Base-by-base conservation (phyloP, 1,140 invertebrate genomes). In the Cherax quadricarinatus region DNA sequence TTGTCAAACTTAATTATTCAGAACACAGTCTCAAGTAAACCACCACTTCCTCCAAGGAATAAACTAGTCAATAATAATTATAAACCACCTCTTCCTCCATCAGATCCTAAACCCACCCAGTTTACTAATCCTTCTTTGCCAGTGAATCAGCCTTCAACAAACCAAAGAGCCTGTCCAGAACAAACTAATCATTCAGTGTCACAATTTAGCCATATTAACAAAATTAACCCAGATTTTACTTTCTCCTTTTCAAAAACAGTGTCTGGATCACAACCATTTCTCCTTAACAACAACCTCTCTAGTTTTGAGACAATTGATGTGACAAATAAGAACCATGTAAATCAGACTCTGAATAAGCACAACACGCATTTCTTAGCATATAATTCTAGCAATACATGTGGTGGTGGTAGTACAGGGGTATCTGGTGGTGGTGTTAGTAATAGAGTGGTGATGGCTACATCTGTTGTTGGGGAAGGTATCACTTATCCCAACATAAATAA, bases 11-110 rank as follows among this genome's bases (percentile, higher is more conserved):
- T 86, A 49, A 91, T 86, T 84, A 86, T 93, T 90, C 86, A 95
- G 79, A 92, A 94, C 93, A 78, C 93, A 91, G 53, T 94, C 78
- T 91, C 94, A 91, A 60, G 81, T 79, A 93, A 93, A 49, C 93
- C 93, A 48, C 93, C 93, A 24, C 88, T 93, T 14, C 93, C 93
- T 9, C 93, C 93, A 48, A 92, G 93, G 81, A 93, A 92, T 70
- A 92, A 75, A 70, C 82, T 87, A 10, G 41, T 93, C n/a, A 93
- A 88, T 75, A 93, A 93, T 57, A 89, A 93, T 49, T 89, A 93
- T 49, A 93, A 89, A 73, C 87, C 87, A 18, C 87, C 92, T 3
- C n/a, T 79, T 18, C 87, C 82, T 48, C 60, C 82, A 49, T 57
- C 30, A 24, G 41, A 48, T 41, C 87, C 75, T n/a, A 89, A 91